Evolutionary conservation across 1,140 invertebrate genomes (phyloP), one percentile per base, ranked within the genome.

Genomic region (Drosophila bocki): DNA sequence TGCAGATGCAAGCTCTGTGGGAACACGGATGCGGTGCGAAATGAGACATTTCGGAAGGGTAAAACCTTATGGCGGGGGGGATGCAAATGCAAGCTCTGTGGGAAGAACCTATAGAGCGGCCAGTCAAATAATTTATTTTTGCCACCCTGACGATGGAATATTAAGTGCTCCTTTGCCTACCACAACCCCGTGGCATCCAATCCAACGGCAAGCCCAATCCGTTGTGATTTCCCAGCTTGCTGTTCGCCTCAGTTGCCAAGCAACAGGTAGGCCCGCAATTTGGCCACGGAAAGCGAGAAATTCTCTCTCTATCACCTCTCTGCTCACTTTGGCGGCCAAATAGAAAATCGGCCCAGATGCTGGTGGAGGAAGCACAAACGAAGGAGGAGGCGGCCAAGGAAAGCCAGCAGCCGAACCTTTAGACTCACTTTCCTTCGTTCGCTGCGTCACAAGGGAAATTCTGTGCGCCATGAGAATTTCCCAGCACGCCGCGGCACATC

Each of bases 211-310:
- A 47, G 53, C 62, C 58, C 39, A 68, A 69, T 54, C 59, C 13
- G 37, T n/a, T 26, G 53, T 13, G 35, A 56, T 13, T 54, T 35
- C 57, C 32, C 76, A 68, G 54, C 67, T 60, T 54, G 42, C 32
- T 47, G 50, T 60, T 15, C 50, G 62, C 48, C 75, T 57, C 67
- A 74, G 84, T 80, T 88, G 84, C 83, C 80, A 83, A 87, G 83
- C 83, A 87, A 87, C 83, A 87, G 83, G 83, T 87, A 87, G 83
- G 84, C 80, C 83, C 76, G 69, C 83, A 76, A 50, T 69, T 82
- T 72, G 68, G 70, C 45, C 37, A 60, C 44, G 56, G 19, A 56
- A 54, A 54, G 7, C 26, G 47, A 64, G 53, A 50, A 41, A 50
- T 37, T 19, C 29, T 51, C 62, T 68, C 64, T 22, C 35, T 22